Base-by-base conservation (phyloP, 2,797 vertebrate genomes). In the Microctenopoma stevenorrisi region DNA sequence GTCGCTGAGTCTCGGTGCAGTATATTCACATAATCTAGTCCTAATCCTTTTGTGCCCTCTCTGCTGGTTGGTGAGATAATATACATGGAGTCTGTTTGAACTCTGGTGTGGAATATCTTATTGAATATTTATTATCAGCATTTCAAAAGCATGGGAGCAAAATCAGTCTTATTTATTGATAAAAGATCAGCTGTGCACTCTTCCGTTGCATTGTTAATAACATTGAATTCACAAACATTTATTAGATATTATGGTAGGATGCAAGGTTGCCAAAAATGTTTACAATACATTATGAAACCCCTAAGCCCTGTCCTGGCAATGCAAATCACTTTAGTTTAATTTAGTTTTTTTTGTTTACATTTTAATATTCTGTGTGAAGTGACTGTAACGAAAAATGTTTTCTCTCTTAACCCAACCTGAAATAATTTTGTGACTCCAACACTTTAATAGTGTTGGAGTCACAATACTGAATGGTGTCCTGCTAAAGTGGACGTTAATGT, bases 1-100 rank as follows among this genome's bases (percentile, higher is more conserved):
- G 38, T 53, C 54, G 7, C 46, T 60, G 42, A 53, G 48, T 43
- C 50, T 47, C 1, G 5, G 8, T 43, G 58, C 43, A 37, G 38
- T 66, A 28, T 40, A 50, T 76, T 44, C 48, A 66, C 40, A 50
- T 73, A 72, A 86, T 83, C 50, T 55, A 40, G 25, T 66, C 28
- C 11, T 50, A 47, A 76, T 40, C 38, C 44, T 54, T 40, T 25
- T 40, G 14, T 47, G 68, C 46, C 44, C 56, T 55, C 4, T 9
- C 18, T 52, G 18, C 57, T 63, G 6, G 8, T 55, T 57, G 60
- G 40, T 37, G 18, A 42, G 42, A 73, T 59, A 53, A 50, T 65
- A 47, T 44, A 42, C 35, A 30, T n/a, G 11, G 30, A 56, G 63
- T 50, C n/a, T 69, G 48, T 2, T 38, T 68, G 54, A 12, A 68